Conservation (phyloP, 2,888 invertebrate species). For the Aleiodes alternator region DNA sequence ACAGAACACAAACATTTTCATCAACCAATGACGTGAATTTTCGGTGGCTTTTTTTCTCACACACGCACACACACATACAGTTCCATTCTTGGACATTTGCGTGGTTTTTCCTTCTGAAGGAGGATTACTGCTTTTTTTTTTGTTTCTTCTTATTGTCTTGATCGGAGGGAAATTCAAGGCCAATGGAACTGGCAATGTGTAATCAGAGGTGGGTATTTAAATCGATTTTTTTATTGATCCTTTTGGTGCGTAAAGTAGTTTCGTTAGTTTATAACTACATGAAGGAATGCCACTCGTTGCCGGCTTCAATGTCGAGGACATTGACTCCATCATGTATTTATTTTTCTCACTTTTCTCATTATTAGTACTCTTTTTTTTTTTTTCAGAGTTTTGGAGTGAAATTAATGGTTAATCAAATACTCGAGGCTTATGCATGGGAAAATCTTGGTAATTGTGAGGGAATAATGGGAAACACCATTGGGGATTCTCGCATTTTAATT, state of each 20-base stretch:
- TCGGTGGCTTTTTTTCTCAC: neutral
- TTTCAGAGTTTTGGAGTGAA: neutral
- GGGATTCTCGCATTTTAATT: constrained; percentile 10
- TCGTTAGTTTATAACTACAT: constrained; percentile 10
- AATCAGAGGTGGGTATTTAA: constrained; percentile 25
- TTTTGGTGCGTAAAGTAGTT: constrained; percentile 2
- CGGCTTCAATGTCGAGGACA: constrained; percentile 35
- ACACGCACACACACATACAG: neutral
- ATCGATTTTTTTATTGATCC: constrained; percentile 11
- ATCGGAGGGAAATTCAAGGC: constrained; percentile 5
- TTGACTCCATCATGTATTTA: constrained; percentile 21
- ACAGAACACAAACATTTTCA: no score
- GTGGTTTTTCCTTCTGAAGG: neutral
- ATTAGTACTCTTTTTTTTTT: neutral
- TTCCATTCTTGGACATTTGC: neutral
- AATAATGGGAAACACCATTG: neutral
- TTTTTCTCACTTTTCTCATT: constrained; percentile 6
- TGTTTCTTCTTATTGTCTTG: neutral
- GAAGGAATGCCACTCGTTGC: constrained; percentile 20
- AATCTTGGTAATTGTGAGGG: constrained; percentile 2
- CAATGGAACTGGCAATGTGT: neutral
- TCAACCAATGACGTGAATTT: no score
- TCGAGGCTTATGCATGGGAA: neutral
- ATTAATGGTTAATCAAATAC: constrained; percentile 1
- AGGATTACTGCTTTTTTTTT: no score